Conservation (phyloP, 2,113 vertebrate species). For the Anhinga rufa region DNA sequence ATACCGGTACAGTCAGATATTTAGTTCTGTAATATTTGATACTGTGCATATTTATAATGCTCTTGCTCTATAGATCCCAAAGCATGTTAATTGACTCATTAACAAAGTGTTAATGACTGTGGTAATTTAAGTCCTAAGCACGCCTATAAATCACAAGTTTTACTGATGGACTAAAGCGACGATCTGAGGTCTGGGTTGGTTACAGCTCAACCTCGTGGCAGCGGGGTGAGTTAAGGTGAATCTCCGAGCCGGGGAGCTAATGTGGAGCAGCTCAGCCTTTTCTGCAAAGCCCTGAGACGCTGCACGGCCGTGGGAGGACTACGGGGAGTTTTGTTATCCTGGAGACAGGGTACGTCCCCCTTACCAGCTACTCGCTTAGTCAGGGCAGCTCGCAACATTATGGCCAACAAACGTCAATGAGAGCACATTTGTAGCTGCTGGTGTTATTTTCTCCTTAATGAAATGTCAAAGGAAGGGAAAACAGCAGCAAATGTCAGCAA, state of each 20-base stretch:
- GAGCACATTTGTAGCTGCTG: background rate
- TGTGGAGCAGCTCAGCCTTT: background rate
- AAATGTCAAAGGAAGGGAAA: constrained; percentile 9
- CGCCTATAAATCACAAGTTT: background rate
- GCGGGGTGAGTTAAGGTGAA: background rate
- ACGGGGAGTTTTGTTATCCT: background rate
- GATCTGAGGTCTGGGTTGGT: background rate
- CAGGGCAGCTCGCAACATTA: background rate
- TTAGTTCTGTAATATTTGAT: background rate
- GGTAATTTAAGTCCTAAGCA: background rate
- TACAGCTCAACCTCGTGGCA: background rate
- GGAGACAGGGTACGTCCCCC: no score
- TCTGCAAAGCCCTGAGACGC: background rate
- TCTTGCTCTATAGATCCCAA: background rate
- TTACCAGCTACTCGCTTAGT: accelerated
- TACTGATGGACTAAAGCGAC: accelerated
- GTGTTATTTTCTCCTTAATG: background rate
- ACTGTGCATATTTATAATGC: background rate
- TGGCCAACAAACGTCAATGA: background rate
- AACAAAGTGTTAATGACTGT: background rate
- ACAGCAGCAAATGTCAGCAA: background rate
- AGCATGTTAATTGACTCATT: background rate
- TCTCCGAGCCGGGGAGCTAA: background rate
- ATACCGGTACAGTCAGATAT: background rate
- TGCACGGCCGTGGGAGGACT: background rate